Base-by-base conservation (phyloP, 2,888 invertebrate genomes). In the Nasonovia ribisnigri region DNA sequence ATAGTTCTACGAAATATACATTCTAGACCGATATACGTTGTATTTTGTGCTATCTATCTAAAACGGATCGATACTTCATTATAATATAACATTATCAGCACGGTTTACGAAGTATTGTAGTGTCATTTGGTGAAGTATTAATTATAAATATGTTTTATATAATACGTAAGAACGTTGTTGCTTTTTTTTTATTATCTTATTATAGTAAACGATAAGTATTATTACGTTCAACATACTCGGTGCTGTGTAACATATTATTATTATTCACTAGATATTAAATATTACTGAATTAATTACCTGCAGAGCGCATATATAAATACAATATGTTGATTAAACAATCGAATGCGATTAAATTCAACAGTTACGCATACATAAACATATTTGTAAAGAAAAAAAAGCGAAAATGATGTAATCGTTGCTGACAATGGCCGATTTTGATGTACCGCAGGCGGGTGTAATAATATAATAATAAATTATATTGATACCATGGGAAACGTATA, bases 361-460 rank as follows among this genome's bases (percentile, higher is more conserved):
- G 86, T n/a, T 48, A 60, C 36, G 24, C 29, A 16, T 48, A 51
- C n/a, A 77, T 48, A 90, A n/a, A n/a, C 13, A 42, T 29, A 54
- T 60, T 88, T 42, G 29, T 26, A 42, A 20, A 11, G 36, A 26
- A 29, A 36, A 57, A 57, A 36, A n/a, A 87, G n/a, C 26, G 29
- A 57, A 84, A 84, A 84, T 36, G 16, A 91, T 77, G 77, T 92
- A 92, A 48, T 36, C 51, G 36, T n/a, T 13, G 60, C 43, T 60
- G 67, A 92, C 92, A 92, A 88, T 92, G 51, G 92, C 54, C 42
- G 51, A 88, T 92, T 92, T 88, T 67, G 88, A 88, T 20, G 77
- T 48, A 92, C 86, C 36, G 42, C 87, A 29, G 48, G 87, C 46
- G 48, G 84, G 11, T 3, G 36, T 90, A 77, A 86, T 87, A 87